Conservation (phyloP, 1,140 invertebrate genomes). For the Lutraria rhynchaena region DNA sequence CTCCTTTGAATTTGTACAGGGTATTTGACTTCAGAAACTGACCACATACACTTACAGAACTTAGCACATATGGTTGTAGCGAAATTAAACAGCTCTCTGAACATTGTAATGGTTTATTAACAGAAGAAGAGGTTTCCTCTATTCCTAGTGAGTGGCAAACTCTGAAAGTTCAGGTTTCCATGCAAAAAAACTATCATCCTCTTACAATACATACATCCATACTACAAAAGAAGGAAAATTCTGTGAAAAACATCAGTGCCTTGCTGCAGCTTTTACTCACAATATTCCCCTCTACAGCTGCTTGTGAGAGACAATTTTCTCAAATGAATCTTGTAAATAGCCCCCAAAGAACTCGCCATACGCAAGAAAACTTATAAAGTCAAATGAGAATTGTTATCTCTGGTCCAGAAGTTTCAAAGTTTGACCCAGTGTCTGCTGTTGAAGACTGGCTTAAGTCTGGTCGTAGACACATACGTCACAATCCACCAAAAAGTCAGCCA, state of each 20-base stretch:
- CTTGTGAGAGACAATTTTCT: constrained; percentile 25
- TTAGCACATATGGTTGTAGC: constrained; percentile 8
- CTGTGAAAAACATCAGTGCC: neutral
- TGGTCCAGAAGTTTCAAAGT: constrained; percentile 8
- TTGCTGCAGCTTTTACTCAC: no score
- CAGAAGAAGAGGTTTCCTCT: neutral
- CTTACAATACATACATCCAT: constrained; percentile 3
- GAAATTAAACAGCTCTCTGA: no score
- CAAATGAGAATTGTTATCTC: constrained; percentile 7
- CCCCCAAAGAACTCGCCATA: neutral
- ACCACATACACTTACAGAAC: constrained; percentile 15
- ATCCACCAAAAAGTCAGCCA: neutral
- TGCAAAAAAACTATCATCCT: constrained; percentile 18
- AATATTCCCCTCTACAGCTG: constrained; percentile 11
- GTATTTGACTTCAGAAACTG: constrained; percentile 45
- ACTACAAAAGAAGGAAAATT: neutral
- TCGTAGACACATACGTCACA: neutral
- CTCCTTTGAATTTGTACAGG: neutral
- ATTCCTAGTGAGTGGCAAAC: constrained; percentile 24
- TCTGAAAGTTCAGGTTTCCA: constrained; percentile 22
- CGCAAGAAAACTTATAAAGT: neutral
- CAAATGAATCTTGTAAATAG: constrained; percentile 11
- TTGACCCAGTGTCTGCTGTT: neutral
- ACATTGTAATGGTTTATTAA: neutral
- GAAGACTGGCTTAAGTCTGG: constrained; percentile 6